A percentile compares a stretch with the other conserved stretches of the same genome.
phyloP scores from a whole-genome alignment of 2,113 vertebrate species.

The Pterocles gutturalis region DNA sequence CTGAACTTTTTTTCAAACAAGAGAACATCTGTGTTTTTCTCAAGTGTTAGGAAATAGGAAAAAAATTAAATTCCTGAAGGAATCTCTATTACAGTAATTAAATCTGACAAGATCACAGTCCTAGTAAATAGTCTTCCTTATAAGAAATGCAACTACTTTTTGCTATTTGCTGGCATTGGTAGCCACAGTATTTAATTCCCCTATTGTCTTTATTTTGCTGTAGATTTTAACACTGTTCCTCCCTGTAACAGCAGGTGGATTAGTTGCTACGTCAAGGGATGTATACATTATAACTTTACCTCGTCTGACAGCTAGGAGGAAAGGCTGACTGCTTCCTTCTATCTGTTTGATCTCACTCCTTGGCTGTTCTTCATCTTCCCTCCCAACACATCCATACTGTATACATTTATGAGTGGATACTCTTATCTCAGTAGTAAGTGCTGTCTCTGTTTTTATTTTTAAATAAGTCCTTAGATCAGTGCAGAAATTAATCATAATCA shows the following conservation, averaged over 20 bases:
- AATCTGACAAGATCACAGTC: background rate
- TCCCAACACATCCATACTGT: rapidly evolving
- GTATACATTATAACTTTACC: background rate
- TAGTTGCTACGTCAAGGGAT: background rate
- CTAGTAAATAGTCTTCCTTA: background rate
- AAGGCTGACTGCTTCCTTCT: background rate
- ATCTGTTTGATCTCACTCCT: background rate
- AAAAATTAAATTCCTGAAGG: background rate
- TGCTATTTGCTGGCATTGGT: background rate
- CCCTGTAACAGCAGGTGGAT: background rate
- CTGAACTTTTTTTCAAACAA: background rate
- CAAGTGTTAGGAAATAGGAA: background rate
- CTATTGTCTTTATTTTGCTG: background rate
- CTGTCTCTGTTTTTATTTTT: background rate
- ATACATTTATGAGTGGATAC: background rate
- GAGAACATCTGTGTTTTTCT: background rate
- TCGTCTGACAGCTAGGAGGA: background rate
- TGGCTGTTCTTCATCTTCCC: background rate
- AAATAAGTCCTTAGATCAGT: background rate
- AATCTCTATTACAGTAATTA: background rate
- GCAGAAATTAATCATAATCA: background rate
- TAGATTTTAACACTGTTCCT: background rate
- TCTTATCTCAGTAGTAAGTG: background rate
- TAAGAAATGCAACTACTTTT: background rate
- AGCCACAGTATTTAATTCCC: background rate